phyloP scores from a whole-genome alignment of 2,113 vertebrate genomes.

The Asarcornis scutulata region DNA sequence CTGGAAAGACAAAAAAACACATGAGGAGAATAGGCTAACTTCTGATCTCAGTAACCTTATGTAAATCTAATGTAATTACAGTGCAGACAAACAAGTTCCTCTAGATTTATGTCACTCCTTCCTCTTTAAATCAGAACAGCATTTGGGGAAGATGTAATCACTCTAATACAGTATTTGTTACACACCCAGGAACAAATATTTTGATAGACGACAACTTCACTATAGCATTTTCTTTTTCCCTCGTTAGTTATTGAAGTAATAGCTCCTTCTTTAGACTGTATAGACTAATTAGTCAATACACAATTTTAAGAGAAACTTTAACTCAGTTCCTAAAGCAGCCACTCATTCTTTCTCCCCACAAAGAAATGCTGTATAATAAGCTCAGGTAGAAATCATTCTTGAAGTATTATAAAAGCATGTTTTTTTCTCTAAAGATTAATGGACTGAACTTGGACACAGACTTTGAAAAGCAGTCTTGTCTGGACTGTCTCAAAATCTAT shows the following conservation, averaged over 20 bases:
- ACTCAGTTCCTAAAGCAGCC: background rate
- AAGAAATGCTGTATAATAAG: background rate
- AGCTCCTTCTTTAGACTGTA: background rate
- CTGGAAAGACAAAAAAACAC: background rate
- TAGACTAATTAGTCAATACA: background rate
- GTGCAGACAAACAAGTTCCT: background rate
- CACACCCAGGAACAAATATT: background rate
- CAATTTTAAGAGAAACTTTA: background rate
- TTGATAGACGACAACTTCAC: background rate
- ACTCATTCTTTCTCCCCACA: background rate
- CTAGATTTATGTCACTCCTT: background rate
- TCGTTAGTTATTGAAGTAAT: background rate
- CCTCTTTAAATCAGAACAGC: background rate
- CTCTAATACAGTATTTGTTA: background rate
- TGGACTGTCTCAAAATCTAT: background rate
- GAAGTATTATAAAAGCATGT: background rate
- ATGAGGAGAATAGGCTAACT: background rate
- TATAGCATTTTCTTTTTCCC: background rate
- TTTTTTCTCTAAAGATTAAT: background rate
- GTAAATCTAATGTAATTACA: background rate
- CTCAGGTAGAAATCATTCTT: background rate
- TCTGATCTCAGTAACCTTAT: background rate
- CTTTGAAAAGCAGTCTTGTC: background rate
- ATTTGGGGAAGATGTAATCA: background rate
- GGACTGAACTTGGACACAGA: background rate